Evolutionary conservation across 1,140 invertebrate genomes (phyloP), one percentile per base, ranked within the genome.

Genomic region (Charaxes varanes): DNA sequence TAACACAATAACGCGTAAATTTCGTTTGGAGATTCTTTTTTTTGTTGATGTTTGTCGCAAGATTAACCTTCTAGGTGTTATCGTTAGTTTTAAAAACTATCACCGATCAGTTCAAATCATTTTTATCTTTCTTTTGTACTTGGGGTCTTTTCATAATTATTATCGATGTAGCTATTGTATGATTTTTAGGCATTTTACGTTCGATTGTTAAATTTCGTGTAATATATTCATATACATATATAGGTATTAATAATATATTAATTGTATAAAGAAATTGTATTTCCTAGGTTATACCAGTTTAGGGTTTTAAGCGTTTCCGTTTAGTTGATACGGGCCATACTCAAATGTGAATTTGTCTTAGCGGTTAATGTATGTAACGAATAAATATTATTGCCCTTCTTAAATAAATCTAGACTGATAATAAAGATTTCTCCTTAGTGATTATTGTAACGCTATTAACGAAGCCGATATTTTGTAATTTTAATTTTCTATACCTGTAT

Each of bases 281-380:
- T 68, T 54, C 42, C 37, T 72, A 74, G 66, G 58, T 69, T 64
- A 67, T 41, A 49, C 67, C 53, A 35, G 36, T 46, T 34, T 61
- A 70, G 53, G 16, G n/a, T n/a, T n/a, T 23, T 77, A 77, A 78
- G 68, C 47, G 63, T 76, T 76, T 76, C 63, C 62, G 53, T 68
- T 37, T 76, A 70, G 68, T 61, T 53, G 64, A 58, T 68, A 68
- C 57, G 58, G 43, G 63, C 71, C 69, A 81, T 77, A 79, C 72
- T 79, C 73, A 72, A 70, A 66, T 61, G 58, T 77, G 70, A 73
- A 70, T 73, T 73, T 70, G 62, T 71, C 56, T 69, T 50, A 69
- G 67, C n/a, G n/a, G 30, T 17, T 53, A 55, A 49, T 62, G 64
- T 43, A 40, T 52, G 38, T 59, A 54, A 42, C 22, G 14, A 61